A percentile compares a stretch with the other conserved stretches of the same genome.
Conservation (phyloP, 2,113 vertebrate genomes). For the Abramis brama region DNA sequence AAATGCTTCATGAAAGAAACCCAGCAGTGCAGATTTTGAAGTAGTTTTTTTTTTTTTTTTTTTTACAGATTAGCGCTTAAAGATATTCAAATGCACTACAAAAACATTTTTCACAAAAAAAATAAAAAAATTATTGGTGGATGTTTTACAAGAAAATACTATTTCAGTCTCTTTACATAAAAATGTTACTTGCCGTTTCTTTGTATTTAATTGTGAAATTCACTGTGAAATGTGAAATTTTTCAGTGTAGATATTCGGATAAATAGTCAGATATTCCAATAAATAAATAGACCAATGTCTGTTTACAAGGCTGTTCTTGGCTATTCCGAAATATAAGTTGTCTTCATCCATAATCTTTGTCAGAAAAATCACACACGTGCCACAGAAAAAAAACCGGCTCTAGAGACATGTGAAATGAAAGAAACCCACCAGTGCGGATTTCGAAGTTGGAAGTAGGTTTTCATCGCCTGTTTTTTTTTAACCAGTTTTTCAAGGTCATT, state of each 20-base stretch:
- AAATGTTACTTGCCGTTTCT: too few relatives aligned
- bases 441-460: background rate
- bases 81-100: too few relatives aligned
- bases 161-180: too few relatives aligned
- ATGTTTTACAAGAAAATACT: too few relatives aligned
- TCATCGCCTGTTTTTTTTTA: background rate
- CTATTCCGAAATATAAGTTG: background rate
- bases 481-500: conserved; percentile 46
- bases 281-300: background rate
- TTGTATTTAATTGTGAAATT: too few relatives aligned
- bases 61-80: too few relatives aligned
- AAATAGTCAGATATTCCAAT: too few relatives aligned
- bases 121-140: too few relatives aligned
- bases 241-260: too few relatives aligned
- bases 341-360: background rate
- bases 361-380: background rate
- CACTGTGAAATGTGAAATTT: too few relatives aligned
- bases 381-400: background rate
- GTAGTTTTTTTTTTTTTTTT: background rate
- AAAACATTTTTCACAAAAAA: too few relatives aligned
- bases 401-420: background rate
- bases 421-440: background rate
- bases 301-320: conserved; percentile 9
- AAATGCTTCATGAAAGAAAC: background rate
- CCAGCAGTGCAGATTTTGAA: background rate